These are phyloP conservation scores for Toxotes lorentzi DNA, from an alignment of 2,797 vertebrate genomes.

Conservation along the genomic window DNA sequence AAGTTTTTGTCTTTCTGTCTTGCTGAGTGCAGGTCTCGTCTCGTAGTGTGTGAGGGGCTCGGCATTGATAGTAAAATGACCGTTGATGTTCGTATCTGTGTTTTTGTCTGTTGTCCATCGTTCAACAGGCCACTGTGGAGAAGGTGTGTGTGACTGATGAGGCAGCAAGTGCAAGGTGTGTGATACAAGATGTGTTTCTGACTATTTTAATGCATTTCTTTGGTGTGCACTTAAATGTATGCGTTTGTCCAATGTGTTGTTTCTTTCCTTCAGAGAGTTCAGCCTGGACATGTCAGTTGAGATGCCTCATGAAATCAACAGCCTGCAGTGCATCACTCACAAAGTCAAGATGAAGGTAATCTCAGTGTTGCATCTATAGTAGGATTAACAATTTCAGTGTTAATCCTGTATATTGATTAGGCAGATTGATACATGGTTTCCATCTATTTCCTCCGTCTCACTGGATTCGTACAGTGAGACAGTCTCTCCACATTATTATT, in stretches of 20 bases:
- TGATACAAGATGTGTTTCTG: not conserved
- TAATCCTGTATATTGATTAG: not conserved
- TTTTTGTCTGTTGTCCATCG: conserved; percentile 37
- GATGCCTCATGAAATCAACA: conserved; percentile 87
- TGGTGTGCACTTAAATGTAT: not conserved
- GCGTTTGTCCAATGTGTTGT: not conserved
- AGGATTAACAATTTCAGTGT: too few relatives aligned
- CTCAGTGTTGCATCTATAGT: not conserved
- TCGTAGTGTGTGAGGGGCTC: not conserved
- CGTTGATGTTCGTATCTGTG: not conserved
- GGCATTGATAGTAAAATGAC: not conserved
- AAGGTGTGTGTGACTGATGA: conserved; percentile 86
- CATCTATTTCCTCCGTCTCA: not conserved
- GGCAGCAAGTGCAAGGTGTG: conserved; percentile 81
- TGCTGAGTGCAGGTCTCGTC: not conserved
- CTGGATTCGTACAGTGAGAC: too few relatives aligned
- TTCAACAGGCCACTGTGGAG: conserved; percentile 82
- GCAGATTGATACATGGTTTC: not conserved
- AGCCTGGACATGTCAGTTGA: conserved; percentile 86
- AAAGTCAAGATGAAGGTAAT: conserved; percentile 87
- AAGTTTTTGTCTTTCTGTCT: not conserved
- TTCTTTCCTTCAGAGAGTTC: conserved; percentile 79
- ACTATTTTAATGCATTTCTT: not conserved
- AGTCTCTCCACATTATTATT: too few relatives aligned
- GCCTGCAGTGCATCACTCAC: conserved; percentile 83